Percentiles rank a stretch among this genome's conserved stretches.
phyloP scores from a whole-genome alignment of 1,140 invertebrate genomes.

The Euura lappo region DNA sequence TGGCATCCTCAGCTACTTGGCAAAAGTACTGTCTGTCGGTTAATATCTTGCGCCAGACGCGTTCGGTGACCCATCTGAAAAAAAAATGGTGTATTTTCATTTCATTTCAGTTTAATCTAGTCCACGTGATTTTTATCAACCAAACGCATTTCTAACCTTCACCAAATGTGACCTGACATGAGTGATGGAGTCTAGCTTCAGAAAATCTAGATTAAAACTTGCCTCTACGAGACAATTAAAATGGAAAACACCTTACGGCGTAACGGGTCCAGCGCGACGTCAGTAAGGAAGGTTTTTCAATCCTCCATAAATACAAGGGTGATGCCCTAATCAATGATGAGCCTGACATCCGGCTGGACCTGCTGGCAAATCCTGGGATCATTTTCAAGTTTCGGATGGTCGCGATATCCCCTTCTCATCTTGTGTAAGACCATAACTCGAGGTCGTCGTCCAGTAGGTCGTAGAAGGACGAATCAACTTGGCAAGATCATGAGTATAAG shows the following conservation, averaged over 20 bases:
- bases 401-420: neutral
- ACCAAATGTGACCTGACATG: no score
- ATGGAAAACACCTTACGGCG: no score
- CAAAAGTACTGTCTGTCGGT: neutral
- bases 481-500: neutral
- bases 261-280: no score
- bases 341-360: neutral
- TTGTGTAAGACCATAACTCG: neutral
- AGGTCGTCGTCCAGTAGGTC: neutral
- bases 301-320: no score
- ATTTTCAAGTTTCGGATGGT: neutral
- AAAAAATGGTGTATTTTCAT: neutral
- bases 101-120: neutral
- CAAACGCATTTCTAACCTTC: no score
- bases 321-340: neutral
- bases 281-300: no score
- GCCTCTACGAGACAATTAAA: no score
- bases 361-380: slow-evolving; percentile 4
- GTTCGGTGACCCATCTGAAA: neutral
- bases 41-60: neutral
- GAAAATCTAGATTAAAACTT: no score
- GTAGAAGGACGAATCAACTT: neutral
- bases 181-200: no score
- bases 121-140: no score
- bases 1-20: slow-evolving; percentile 1